phyloP scores from a whole-genome alignment of 2,113 vertebrate genomes.

The Lampris incognitus region DNA sequence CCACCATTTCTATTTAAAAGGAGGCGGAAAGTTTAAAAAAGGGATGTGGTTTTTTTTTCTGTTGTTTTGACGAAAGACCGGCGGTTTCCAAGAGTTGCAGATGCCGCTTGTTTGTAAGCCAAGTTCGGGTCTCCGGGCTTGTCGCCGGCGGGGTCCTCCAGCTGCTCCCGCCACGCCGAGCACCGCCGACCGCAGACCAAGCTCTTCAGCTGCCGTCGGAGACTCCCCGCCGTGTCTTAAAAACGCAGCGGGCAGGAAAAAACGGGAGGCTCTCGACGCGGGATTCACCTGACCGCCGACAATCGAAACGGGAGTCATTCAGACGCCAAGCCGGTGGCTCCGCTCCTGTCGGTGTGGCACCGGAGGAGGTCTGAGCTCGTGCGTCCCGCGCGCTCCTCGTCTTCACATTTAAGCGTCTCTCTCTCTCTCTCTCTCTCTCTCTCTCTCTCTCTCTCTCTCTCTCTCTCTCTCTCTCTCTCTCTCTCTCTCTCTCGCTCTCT shows the following conservation, averaged over 20 bases:
- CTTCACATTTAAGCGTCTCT: conserved; percentile 49
- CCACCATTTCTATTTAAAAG: conserved; percentile 82
- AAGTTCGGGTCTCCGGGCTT: not conserved
- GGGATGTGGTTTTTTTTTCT: no score
- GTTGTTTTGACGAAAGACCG: conserved; percentile 29
- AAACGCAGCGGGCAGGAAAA: no score
- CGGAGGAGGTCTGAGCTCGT: not conserved
- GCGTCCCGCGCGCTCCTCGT: conserved; percentile 30
- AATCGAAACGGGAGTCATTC: not conserved
- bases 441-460: conserved; percentile 32
- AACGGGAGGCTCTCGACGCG: no score
- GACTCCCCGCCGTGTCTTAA: no score
- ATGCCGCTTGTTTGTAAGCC: not conserved
- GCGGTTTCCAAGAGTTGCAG: conserved; percentile 12
- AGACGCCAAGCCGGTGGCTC: no score
- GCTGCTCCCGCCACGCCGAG: not conserved
- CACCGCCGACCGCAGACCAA: conserved; percentile 19
- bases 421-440: no score
- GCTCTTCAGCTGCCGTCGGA: no score
- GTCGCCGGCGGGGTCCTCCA: not conserved
- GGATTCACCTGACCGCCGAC: not conserved
- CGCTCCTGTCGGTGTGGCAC: not conserved
- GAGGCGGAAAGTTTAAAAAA: not conserved
- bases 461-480: conserved; percentile 40
- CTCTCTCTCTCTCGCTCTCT: no score